phyloP scores from a whole-genome alignment of 2,888 invertebrate genomes.

The Lacanobia wlatinum region DNA sequence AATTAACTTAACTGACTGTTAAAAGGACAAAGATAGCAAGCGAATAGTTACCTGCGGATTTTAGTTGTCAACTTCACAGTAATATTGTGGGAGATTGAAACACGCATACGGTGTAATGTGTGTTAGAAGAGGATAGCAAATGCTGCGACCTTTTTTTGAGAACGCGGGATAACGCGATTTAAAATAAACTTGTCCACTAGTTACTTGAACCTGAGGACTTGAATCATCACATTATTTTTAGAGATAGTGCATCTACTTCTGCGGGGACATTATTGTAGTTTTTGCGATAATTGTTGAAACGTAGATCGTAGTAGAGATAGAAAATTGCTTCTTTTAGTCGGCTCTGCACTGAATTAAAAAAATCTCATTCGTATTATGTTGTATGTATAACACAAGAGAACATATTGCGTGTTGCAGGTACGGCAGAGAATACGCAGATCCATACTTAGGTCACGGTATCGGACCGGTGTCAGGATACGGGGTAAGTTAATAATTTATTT shows the following conservation, averaged over 20 bases:
- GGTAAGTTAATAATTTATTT: slow-evolving; percentile 91
- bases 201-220: not conserved
- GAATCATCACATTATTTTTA: not conserved
- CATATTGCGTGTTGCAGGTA: slow-evolving; percentile 90
- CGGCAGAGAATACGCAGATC: slow-evolving; percentile 97
- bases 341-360: slow-evolving; percentile 8
- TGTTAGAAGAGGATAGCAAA: no score
- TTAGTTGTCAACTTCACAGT: no score
- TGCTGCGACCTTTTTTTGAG: no score
- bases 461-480: slow-evolving; percentile 99
- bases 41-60: no score
- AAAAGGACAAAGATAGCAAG: no score
- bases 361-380: not conserved
- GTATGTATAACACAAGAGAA: not conserved
- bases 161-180: not conserved
- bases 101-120: no score
- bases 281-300: not conserved
- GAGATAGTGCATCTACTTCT: not conserved
- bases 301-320: slow-evolving; percentile 9
- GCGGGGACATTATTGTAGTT: not conserved
- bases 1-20: no score
- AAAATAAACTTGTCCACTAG: not conserved
- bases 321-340: slow-evolving; percentile 27
- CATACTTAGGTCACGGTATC: slow-evolving; percentile 98
- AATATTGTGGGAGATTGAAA: no score